Conservation (phyloP, 2,113 vertebrate genomes). For the Myiopsitta monachus region DNA sequence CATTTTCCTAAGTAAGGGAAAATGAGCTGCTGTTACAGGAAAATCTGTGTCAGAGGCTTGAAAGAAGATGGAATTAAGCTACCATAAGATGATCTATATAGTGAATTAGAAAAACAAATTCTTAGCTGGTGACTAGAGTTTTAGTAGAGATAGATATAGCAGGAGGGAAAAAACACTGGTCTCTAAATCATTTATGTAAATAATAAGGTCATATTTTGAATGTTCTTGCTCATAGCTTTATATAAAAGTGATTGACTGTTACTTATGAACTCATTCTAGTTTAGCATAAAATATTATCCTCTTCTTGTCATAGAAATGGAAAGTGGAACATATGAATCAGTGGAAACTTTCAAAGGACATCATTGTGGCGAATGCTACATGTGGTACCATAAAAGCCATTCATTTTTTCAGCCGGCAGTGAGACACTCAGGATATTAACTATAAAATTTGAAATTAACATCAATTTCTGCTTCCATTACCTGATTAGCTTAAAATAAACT, state of each 20-base stretch:
- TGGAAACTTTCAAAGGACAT: not conserved
- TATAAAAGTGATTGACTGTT: not conserved
- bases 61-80: not conserved
- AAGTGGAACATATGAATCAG: not conserved
- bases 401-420: not conserved
- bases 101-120: not conserved
- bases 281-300: not conserved
- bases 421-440: not conserved
- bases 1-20: not conserved
- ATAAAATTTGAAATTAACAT: not conserved
- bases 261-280: not conserved
- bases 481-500: conserved; percentile 2
- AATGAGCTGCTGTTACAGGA: not conserved
- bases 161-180: not conserved
- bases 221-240: not conserved
- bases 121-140: not conserved
- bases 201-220: not conserved
- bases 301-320: not conserved
- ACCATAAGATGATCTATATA: not conserved
- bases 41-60: not conserved
- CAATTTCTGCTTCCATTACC: not conserved
- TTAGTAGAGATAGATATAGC: not conserved
- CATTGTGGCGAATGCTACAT: fast-evolving
- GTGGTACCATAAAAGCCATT: not conserved
- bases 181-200: not conserved